Evolutionary conservation across 2,113 vertebrate species (phyloP).

Genomic region (Rhinoptilus africanus): DNA sequence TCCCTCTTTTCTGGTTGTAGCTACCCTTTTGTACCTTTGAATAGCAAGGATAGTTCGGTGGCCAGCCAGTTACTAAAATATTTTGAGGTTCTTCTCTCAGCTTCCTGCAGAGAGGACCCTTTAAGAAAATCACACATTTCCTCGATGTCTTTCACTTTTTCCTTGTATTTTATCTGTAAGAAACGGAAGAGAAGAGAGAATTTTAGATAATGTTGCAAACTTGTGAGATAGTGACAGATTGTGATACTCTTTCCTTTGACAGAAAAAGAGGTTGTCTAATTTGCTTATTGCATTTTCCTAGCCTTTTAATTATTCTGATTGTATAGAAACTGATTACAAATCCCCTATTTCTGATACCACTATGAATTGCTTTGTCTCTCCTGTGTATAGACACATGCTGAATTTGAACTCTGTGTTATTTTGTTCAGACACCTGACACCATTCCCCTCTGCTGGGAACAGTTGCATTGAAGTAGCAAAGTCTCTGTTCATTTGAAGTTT

Average conservation of each 20-base stretch:
- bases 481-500: neutral
- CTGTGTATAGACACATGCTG: neutral
- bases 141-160: neutral
- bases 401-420: neutral
- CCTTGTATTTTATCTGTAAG: neutral
- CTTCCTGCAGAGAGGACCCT: slow-evolving; percentile 39
- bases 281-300: neutral
- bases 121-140: slow-evolving; percentile 28
- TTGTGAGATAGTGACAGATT: too few species aligned
- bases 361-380: neutral
- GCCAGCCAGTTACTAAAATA: neutral
- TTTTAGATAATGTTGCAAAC: neutral
- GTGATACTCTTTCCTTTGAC: neutral
- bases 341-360: neutral
- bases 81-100: neutral
- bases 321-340: neutral
- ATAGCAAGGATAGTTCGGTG: neutral
- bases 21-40: slow-evolving; percentile 45
- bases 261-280: neutral
- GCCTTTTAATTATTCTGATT: neutral
- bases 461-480: neutral
- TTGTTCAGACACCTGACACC: neutral
- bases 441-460: neutral
- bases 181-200: neutral
- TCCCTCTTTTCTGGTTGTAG: neutral